These are phyloP conservation scores for Drosophila stalkeri DNA, from an alignment of 2,888 invertebrate genomes.

Conservation along the genomic window DNA sequence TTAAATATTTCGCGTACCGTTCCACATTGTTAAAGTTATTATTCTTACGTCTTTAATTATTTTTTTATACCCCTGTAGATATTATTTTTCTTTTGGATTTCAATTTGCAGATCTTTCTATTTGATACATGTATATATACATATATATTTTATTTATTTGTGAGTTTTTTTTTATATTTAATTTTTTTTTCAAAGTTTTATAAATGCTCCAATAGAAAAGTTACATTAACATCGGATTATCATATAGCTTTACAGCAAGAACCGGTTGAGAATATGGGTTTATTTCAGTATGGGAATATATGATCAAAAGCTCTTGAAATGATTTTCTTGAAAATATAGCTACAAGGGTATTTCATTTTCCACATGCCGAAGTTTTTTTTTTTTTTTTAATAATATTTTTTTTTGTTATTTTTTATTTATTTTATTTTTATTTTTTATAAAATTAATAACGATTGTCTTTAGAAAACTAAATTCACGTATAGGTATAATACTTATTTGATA, in stretches of 20 bases:
- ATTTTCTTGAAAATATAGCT: background rate
- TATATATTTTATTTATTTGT: too few relatives aligned
- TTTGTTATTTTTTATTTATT: background rate
- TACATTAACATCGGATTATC: background rate
- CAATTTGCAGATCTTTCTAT: background rate
- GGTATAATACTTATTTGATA: conserved; percentile 53
- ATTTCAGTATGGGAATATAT: background rate
- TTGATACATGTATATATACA: background rate
- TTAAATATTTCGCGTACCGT: conserved; percentile 23
- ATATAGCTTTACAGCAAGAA: background rate
- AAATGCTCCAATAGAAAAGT: background rate
- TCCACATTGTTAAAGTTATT: conserved; percentile 1
- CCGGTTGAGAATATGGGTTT: too few relatives aligned
- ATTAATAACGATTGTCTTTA: conserved; percentile 82
- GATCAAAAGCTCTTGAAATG: background rate
- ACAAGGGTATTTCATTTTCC: conserved; percentile 6
- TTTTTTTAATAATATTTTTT: background rate
- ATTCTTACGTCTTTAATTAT: background rate
- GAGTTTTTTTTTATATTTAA: background rate
- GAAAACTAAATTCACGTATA: conserved; percentile 75
- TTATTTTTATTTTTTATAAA: conserved; percentile 51
- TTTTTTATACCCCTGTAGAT: conserved; percentile 8
- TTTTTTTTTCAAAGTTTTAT: background rate
- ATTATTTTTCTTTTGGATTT: background rate
- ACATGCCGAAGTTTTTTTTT: background rate